Evolutionary conservation across 2,888 invertebrate species (phyloP).

Genomic region (Parthenolecanium corni): DNA sequence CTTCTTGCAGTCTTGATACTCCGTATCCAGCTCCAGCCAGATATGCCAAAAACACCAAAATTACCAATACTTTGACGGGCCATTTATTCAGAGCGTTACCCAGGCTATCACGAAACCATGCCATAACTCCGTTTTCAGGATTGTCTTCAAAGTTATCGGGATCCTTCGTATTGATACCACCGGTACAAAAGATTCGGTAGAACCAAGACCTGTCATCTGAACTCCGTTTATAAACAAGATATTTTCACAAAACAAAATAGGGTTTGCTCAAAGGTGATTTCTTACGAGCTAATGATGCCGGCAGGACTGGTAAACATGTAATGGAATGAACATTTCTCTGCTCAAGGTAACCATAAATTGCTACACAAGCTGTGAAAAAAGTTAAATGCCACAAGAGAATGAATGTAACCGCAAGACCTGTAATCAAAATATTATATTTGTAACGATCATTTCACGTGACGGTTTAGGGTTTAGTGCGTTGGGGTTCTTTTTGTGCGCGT

Average conservation of each 20-base stretch:
- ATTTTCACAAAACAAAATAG: not conserved
- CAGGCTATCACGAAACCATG: constrained; percentile 58
- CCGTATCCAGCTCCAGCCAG: constrained; percentile 80
- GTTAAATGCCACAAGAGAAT: constrained; percentile 86
- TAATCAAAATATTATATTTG: too few relatives aligned
- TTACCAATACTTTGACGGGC: constrained; percentile 53
- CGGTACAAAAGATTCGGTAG: constrained; percentile 67
- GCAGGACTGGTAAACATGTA: constrained; percentile 62
- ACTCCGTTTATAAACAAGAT: constrained; percentile 9
- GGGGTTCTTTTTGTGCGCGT: too few relatives aligned
- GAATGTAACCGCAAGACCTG: constrained; percentile 75
- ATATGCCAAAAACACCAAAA: constrained; percentile 59
- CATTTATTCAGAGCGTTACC: constrained; percentile 63
- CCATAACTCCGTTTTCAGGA: constrained; percentile 78
- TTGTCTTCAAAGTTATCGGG: constrained; percentile 77
- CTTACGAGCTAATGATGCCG: constrained; percentile 74
- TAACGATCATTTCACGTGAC: too few relatives aligned
- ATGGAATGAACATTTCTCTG: constrained; percentile 75
- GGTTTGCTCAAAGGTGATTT: too few relatives aligned
- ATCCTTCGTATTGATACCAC: constrained; percentile 72
- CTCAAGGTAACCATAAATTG: constrained; percentile 81
- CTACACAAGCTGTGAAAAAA: constrained; percentile 84
- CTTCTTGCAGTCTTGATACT: constrained; percentile 76
- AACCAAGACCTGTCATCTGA: constrained; percentile 55
- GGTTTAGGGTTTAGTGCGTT: too few relatives aligned